These are phyloP conservation scores for Castor canadensis DNA, from an alignment of 2,113 vertebrate species.

Conservation along the genomic window DNA sequence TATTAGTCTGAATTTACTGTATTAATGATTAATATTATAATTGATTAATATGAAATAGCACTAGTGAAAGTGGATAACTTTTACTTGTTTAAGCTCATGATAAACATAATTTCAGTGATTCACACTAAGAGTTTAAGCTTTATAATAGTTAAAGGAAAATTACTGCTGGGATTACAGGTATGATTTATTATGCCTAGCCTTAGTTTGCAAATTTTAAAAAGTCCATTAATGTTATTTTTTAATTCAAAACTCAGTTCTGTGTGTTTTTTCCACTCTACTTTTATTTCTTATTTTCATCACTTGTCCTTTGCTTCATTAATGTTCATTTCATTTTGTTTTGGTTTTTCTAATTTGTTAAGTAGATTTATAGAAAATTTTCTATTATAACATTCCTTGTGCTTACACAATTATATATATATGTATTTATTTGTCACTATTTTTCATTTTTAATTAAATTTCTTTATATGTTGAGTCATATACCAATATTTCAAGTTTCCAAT, in stretches of 20 bases:
- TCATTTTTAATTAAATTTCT: not conserved
- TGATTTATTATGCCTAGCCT: not conserved
- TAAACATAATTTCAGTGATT: too few species aligned
- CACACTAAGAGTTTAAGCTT: too few species aligned
- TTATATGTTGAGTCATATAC: not conserved
- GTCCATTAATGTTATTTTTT: not conserved
- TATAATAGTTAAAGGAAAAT: not conserved
- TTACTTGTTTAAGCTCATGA: not conserved
- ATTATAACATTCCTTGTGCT: too few species aligned
- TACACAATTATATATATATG: too few species aligned
- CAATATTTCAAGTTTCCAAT: not conserved
- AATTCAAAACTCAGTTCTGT: too few species aligned
- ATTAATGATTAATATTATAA: too few species aligned
- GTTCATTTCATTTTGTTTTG: not conserved
- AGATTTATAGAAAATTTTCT: not conserved
- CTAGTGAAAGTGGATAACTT: not conserved
- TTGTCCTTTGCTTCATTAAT: not conserved
- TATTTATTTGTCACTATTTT: not conserved
- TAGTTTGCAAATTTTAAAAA: not conserved
- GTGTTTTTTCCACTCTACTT: not conserved
- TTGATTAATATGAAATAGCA: too few species aligned
- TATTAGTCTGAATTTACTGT: too few species aligned
- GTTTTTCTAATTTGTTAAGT: not conserved
- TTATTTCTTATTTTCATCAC: not conserved
- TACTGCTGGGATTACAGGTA: too few species aligned